Conservation (phyloP, 2,888 invertebrate species). For the Oscheius myriophilus region DNA sequence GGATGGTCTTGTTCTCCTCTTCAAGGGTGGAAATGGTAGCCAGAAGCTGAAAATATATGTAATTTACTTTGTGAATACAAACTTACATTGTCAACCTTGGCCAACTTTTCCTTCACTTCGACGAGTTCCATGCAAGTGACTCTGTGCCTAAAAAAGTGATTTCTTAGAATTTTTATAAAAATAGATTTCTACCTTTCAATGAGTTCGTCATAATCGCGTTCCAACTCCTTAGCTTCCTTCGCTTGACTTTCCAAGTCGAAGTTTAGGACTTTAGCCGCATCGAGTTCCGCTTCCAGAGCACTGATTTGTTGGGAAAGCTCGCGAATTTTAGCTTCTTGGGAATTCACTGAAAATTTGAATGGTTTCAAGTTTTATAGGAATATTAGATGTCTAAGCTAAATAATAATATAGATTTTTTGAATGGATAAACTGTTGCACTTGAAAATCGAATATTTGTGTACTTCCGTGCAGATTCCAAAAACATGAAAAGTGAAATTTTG, state of each 20-base stretch:
- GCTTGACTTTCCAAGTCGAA: conserved; percentile 1
- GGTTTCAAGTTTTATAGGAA: no score
- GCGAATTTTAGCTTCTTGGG: conserved; percentile 5
- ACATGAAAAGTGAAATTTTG: no score
- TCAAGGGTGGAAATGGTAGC: not conserved
- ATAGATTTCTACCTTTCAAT: conserved; percentile 9
- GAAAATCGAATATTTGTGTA: no score
- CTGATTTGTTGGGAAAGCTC: conserved; percentile 1
- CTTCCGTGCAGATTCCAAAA: no score
- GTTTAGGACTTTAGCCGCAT: not conserved
- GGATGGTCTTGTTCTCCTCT: not conserved
- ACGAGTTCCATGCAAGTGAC: conserved; percentile 11
- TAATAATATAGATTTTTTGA: no score
- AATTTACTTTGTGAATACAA: no score
- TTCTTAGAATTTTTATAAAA: no score
- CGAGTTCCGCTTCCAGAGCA: conserved; percentile 1
- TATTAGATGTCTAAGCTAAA: no score
- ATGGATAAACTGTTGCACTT: no score
- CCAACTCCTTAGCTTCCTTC: conserved; percentile 7
- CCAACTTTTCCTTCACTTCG: conserved; percentile 6
- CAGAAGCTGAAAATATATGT: no score
- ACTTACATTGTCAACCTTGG: not conserved
- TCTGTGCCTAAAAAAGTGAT: conserved; percentile 9
- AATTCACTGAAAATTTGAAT: not conserved
- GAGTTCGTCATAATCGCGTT: conserved; percentile 15